phyloP scores from a whole-genome alignment of 2,113 vertebrate species.

The Cacatua alba region DNA sequence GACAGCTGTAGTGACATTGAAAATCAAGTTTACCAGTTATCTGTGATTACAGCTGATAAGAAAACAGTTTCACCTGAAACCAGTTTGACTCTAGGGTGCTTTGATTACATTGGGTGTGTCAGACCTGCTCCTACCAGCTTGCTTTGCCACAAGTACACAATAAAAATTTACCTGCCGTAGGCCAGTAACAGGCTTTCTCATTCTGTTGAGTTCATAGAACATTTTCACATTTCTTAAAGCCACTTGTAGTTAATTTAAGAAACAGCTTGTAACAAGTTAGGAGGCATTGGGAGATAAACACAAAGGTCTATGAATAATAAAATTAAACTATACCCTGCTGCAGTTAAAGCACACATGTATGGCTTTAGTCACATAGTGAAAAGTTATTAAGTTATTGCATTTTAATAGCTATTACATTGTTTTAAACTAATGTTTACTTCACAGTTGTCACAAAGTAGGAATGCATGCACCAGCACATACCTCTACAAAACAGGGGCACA shows the following conservation, averaged over 20 bases:
- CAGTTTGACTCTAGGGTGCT: neutral
- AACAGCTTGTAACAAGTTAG: neutral
- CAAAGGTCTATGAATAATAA: neutral
- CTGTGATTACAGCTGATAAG: neutral
- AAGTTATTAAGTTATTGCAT: neutral
- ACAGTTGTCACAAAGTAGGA: neutral
- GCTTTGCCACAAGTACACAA: neutral
- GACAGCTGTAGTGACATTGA: neutral
- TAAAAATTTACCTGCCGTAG: neutral
- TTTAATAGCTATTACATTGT: neutral
- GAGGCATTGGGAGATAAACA: neutral
- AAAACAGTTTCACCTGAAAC: conserved; percentile 25
- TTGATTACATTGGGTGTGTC: conserved; percentile 19
- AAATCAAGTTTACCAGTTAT: neutral
- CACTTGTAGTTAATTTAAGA: neutral
- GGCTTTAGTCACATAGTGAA: neutral
- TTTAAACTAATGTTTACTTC: neutral
- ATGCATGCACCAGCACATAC: neutral
- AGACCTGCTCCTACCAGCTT: neutral
- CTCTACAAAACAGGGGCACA: neutral
- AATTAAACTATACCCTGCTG: neutral
- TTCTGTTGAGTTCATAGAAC: neutral
- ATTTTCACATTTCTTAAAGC: neutral
- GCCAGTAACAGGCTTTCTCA: neutral
- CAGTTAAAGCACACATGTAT: neutral